Evolutionary conservation across 2,888 invertebrate species (phyloP).

Genomic region (Sesamia inferens): DNA sequence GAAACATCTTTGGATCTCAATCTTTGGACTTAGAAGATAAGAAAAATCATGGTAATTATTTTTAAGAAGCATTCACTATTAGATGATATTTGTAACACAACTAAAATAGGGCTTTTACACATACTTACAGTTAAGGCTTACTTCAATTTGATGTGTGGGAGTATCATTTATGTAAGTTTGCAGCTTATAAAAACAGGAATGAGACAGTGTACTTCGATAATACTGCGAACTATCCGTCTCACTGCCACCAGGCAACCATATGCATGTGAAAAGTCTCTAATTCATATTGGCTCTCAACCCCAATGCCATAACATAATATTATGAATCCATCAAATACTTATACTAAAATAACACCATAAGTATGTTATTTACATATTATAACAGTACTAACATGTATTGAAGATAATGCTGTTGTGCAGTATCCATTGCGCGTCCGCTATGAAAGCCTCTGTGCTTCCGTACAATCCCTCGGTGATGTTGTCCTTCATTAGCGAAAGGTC

Average conservation of each 20-base stretch:
- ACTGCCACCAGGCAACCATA: no score
- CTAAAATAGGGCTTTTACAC: no score
- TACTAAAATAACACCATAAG: not conserved
- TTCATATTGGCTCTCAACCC: not conserved
- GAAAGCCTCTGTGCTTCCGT: constrained; percentile 97
- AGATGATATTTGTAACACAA: not conserved
- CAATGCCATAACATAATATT: not conserved
- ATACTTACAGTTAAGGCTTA: no score
- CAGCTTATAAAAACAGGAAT: no score
- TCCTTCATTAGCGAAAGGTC: constrained; percentile 93
- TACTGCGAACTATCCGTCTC: no score
- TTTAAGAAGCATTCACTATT: not conserved
- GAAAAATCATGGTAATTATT: constrained; percentile 5
- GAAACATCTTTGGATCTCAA: not conserved
- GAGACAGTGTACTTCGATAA: no score
- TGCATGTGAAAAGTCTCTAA: no score
- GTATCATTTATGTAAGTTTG: no score
- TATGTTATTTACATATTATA: not conserved
- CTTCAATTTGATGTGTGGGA: no score
- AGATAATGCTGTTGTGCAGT: constrained; percentile 97
- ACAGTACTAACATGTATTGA: constrained; percentile 94
- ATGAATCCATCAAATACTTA: not conserved
- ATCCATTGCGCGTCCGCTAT: constrained; percentile 98
- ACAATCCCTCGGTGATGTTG: constrained; percentile 93
- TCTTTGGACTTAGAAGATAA: constrained; percentile 28